A percentile compares a stretch with the other conserved stretches of the same genome.
phyloP scores from a whole-genome alignment of 2,113 vertebrate species.

The Geococcyx californianus region DNA sequence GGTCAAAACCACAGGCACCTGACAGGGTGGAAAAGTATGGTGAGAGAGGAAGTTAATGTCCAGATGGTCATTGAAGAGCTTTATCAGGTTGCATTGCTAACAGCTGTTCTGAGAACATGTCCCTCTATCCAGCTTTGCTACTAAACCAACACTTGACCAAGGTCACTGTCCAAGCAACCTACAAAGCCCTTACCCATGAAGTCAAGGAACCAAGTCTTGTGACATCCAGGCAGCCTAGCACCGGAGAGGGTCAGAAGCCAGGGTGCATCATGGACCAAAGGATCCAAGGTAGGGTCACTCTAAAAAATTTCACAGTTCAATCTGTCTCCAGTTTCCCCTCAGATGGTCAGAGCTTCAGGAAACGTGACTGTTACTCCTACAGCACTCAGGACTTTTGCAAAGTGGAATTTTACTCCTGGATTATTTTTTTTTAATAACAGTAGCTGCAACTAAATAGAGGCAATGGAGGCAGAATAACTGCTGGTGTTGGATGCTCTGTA shows the following conservation, averaged over 20 bases:
- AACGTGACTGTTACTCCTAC: neutral
- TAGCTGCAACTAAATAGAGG: neutral
- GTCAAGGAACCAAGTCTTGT: neutral
- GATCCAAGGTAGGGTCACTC: neutral
- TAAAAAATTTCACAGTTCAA: neutral
- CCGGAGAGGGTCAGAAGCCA: neutral
- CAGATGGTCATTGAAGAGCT: neutral
- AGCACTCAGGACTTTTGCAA: neutral
- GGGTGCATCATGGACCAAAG: fast-evolving
- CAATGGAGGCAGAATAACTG: neutral
- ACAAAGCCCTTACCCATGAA: neutral
- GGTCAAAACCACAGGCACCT: neutral
- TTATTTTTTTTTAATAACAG: neutral
- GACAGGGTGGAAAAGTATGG: neutral
- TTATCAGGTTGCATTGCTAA: neutral
- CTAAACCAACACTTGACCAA: neutral
- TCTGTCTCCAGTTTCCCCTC: neutral
- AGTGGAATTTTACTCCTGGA: neutral
- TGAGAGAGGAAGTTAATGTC: neutral
- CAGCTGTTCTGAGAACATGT: neutral
- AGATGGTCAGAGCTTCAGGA: neutral
- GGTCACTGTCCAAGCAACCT: neutral
- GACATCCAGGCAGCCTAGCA: neutral
- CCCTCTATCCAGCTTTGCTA: neutral
- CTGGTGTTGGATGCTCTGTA: neutral